Evolutionary conservation across 1,140 invertebrate genomes (phyloP).

Genomic region (Nylanderia fulva): DNA sequence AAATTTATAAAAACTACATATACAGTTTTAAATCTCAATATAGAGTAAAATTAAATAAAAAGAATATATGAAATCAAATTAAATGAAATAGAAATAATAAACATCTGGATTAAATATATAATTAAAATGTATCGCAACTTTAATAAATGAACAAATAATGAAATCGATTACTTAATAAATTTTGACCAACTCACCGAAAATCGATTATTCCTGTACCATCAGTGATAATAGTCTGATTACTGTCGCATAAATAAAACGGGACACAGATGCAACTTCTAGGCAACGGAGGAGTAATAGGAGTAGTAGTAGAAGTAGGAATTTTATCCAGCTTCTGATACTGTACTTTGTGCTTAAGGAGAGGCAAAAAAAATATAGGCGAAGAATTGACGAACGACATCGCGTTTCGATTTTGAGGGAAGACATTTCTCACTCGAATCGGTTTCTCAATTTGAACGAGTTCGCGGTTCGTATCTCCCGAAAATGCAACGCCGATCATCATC

Average conservation of each 20-base stretch:
- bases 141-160: not conserved
- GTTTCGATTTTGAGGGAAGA: not conserved
- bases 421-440: not conserved
- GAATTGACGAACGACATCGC: not conserved
- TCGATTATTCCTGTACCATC: slow-evolving; percentile 86
- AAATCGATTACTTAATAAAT: not conserved
- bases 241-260: slow-evolving; percentile 86
- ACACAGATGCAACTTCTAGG: slow-evolving; percentile 82
- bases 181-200: slow-evolving; percentile 80
- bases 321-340: slow-evolving; percentile 71
- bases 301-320: slow-evolving; percentile 51
- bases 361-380: slow-evolving; percentile 67
- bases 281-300: not conserved
- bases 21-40: too few species aligned
- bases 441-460: not conserved
- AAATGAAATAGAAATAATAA: slow-evolving; percentile 2
- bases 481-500: not conserved
- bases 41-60: not conserved
- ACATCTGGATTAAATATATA: not conserved
- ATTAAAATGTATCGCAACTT: not conserved
- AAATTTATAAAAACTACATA: too few species aligned
- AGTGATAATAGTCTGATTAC: slow-evolving; percentile 85
- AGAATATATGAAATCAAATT: not conserved
- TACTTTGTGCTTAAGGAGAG: slow-evolving; percentile 77
- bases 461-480: not conserved